Evolutionary conservation across 2,888 invertebrate species (phyloP), one percentile per base, ranked within the genome.

Genomic region (Siphlonurus alternatus): DNA sequence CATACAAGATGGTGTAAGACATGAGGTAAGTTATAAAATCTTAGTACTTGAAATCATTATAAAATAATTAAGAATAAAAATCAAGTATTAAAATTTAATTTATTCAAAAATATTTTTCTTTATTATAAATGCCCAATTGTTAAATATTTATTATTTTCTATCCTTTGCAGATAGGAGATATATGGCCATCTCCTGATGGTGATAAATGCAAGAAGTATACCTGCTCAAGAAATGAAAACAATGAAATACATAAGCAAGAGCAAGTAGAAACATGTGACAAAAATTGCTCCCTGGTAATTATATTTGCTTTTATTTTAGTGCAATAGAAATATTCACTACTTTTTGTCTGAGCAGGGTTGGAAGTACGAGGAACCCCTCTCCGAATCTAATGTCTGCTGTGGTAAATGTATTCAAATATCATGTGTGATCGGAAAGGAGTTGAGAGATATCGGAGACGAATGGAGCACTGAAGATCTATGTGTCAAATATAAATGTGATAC

Each of bases 381-480:
- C 10, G 70, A 69, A 38, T 76, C 77, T 5, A 72, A 74, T 2
- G 71, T 76, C 67, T 88, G 87, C 70, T 88, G 88, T 71, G 88
- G 88, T 1, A 75, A 77, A 61, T 88, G 88, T 72, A 72, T 77
- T 54, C 82, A 83, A 19, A 77, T 80, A 1, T 81, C 81, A 0
- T 87, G 87, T 71, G 76, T 84, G 20, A 60, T 53, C 1, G 75
- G 81, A 53, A 77, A 78, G 0, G 67, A 70, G 23, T 69, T 80
- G 38, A 78, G 78, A 62, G 69, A 73, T 23, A 74, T 81, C 20
- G 83, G 80, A 0, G 77, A 80, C 59, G 74, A 74, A 59, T 87
- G 87, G 87, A 75, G 74, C 0, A 83, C 85, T 0, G 62, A 72
- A 0, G 86, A 87, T 74, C 77, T 77, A 70, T 87, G 87, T 71